phyloP scores from a whole-genome alignment of 2,797 vertebrate species.

The Microctenopoma steveboyesi region DNA sequence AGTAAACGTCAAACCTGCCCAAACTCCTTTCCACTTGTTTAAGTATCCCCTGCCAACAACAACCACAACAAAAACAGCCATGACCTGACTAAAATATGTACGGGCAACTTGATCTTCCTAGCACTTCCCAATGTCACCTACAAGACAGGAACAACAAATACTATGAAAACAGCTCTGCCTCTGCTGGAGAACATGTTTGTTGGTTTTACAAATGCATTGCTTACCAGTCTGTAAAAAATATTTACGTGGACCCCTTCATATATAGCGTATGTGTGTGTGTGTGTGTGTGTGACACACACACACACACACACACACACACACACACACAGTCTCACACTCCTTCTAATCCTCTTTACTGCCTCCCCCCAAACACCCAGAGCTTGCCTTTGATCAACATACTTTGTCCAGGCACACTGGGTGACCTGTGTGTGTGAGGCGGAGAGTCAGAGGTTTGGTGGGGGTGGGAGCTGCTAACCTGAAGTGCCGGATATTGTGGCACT shows the following conservation, averaged over 20 bases:
- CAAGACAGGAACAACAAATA: constrained; percentile 19
- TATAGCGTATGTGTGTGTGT: no score
- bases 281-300: no score
- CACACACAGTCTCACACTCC: constrained; percentile 41
- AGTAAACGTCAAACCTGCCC: constrained; percentile 68
- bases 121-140: constrained; percentile 50
- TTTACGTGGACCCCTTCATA: no score
- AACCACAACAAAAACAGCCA: constrained; percentile 56
- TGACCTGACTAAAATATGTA: constrained; percentile 54
- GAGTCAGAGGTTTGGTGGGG: constrained; percentile 40
- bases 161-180: background rate
- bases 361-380: constrained; percentile 45
- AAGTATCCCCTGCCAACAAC: constrained; percentile 52
- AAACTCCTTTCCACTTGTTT: constrained; percentile 60
- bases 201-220: no score
- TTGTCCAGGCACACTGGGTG: constrained; percentile 76
- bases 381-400: constrained; percentile 79
- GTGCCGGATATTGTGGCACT: constrained; percentile 79
- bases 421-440: constrained; percentile 58
- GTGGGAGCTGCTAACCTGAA: constrained; percentile 69
- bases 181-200: background rate
- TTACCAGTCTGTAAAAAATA: no score
- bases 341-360: constrained; percentile 60
- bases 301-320: constrained; percentile 13
- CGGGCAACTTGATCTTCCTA: constrained; percentile 35